These are phyloP conservation scores for Osmerus mordax DNA, from an alignment of 2,113 vertebrate genomes.

Conservation along the genomic window DNA sequence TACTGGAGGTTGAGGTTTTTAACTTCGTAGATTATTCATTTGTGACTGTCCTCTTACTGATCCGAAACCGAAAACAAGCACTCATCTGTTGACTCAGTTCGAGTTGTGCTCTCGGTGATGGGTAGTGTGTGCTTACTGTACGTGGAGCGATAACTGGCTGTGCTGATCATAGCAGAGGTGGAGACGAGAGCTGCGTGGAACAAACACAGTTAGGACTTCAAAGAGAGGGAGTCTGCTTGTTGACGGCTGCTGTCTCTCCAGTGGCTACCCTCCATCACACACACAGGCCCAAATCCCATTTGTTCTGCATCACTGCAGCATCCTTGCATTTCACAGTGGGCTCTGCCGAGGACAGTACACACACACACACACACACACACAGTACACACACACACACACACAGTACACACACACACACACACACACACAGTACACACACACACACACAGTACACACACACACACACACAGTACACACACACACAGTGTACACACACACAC, in stretches of 20 bases:
- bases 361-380: constrained; percentile 3
- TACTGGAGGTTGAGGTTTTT: too few species aligned
- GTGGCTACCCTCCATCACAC: constrained; percentile 20
- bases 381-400: too few species aligned
- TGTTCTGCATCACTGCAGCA: constrained; percentile 39
- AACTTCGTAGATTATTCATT: too few species aligned
- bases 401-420: too few species aligned
- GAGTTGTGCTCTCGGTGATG: too few species aligned
- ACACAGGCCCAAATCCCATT: constrained; percentile 34
- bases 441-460: too few species aligned
- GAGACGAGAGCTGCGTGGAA: constrained; percentile 24
- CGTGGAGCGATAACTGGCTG: constrained; percentile 28
- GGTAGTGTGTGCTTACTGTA: neutral
- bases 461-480: too few species aligned
- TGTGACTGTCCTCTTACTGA: too few species aligned
- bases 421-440: too few species aligned
- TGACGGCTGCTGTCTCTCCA: constrained; percentile 20
- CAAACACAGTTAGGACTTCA: constrained; percentile 44
- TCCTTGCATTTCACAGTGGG: constrained; percentile 24
- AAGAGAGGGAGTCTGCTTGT: constrained; percentile 28
- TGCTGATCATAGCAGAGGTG: constrained; percentile 5
- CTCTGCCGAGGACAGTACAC: neutral
- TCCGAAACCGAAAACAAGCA: too few species aligned
- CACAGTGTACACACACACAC: too few species aligned
- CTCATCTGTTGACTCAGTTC: too few species aligned